phyloP scores from a whole-genome alignment of 2,113 vertebrate genomes.

The Coturnix japonica region DNA sequence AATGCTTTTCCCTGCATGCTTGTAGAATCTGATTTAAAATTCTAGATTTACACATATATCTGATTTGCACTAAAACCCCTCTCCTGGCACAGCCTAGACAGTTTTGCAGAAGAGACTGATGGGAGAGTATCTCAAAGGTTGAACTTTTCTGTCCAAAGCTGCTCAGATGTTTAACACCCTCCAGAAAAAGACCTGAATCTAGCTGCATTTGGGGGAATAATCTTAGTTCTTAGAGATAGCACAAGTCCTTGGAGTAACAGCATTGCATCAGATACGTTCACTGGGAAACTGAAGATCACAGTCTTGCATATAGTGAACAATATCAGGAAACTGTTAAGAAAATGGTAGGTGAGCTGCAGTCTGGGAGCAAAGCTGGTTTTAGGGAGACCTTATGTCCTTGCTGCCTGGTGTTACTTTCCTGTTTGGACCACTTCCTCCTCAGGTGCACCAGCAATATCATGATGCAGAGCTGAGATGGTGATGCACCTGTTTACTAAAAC shows the following conservation, averaged over 20 bases:
- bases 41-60: slow-evolving; percentile 12
- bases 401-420: neutral
- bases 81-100: slow-evolving; percentile 36
- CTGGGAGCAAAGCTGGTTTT: neutral
- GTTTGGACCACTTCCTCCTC: neutral
- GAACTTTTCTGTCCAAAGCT: slow-evolving; percentile 10
- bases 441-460: accelerated
- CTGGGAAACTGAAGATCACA: neutral
- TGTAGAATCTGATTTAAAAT: slow-evolving; percentile 43
- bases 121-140: slow-evolving; percentile 9
- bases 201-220: neutral
- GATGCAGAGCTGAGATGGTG: neutral
- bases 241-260: neutral
- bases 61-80: slow-evolving; percentile 46
- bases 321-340: neutral
- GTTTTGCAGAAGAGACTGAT: slow-evolving; percentile 22
- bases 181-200: neutral
- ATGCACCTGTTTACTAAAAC: neutral
- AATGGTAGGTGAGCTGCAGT: neutral
- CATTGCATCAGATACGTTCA: neutral
- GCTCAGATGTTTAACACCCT: neutral
- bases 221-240: neutral
- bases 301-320: neutral
- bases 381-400: neutral
- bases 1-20: neutral